A percentile compares a stretch with the other conserved stretches of the same genome.
Evolutionary conservation across 2,113 vertebrate genomes (phyloP).

Genomic region (Rhinoderma darwinii): DNA sequence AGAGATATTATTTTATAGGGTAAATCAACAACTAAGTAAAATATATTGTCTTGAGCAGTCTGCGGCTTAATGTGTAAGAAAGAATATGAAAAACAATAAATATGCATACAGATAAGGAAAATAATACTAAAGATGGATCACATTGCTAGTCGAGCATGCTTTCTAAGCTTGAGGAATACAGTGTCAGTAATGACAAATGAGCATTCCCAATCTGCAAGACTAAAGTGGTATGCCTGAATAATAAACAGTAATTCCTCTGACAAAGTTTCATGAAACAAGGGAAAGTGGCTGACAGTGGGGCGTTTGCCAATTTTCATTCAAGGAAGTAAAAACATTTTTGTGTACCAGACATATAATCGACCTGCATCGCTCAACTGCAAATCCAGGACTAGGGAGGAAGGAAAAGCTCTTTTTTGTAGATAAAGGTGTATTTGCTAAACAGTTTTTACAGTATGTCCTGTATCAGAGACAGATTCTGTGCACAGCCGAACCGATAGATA

Average conservation of each 20-base stretch:
- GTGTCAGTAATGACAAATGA: constrained; percentile 17
- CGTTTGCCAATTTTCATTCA: not conserved
- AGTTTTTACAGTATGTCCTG: too few species aligned
- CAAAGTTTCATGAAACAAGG: constrained; percentile 1
- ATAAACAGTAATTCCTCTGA: not conserved
- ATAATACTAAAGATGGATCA: not conserved
- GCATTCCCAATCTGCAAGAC: not conserved
- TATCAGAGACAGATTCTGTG: not conserved
- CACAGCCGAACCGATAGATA: not conserved
- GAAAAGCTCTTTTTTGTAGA: not conserved
- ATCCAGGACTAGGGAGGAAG: not conserved
- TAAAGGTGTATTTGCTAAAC: too few species aligned
- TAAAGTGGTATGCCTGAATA: not conserved
- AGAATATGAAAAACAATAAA: not conserved
- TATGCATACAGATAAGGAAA: not conserved
- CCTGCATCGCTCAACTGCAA: not conserved
- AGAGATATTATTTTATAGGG: too few species aligned
- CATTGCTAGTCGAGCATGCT: not conserved
- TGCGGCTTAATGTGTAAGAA: not conserved
- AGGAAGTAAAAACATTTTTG: not conserved
- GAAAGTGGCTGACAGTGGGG: constrained; percentile 4
- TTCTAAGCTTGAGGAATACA: not conserved
- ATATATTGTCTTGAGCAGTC: not conserved
- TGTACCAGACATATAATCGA: not conserved
- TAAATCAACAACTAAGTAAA: not conserved